These are phyloP conservation scores for Macrotis lagotis DNA, from an alignment of 2,113 vertebrate genomes.

Conservation along the genomic window DNA sequence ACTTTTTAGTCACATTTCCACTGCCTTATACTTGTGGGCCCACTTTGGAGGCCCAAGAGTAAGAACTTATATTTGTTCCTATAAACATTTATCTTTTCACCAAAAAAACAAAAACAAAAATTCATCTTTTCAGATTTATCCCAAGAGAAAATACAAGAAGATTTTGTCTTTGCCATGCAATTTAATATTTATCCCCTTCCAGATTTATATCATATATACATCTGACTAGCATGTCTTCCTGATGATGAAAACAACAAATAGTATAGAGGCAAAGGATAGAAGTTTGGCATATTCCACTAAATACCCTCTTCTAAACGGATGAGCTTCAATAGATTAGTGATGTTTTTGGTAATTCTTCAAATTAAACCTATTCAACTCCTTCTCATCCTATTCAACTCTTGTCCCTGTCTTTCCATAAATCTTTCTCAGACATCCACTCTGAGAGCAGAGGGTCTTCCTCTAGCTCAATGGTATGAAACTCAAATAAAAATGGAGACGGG, in stretches of 20 bases:
- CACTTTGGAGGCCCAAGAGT: not conserved
- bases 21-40: not conserved
- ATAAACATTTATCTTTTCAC: too few species aligned
- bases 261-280: not conserved
- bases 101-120: too few species aligned
- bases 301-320: not conserved
- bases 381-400: not conserved
- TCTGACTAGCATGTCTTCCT: not conserved
- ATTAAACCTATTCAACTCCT: not conserved
- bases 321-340: not conserved
- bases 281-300: not conserved
- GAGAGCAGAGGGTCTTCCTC: not conserved
- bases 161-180: not conserved
- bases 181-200: not conserved
- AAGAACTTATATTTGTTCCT: not conserved
- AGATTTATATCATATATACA: not conserved
- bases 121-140: not conserved
- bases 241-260: not conserved
- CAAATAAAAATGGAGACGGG: not conserved
- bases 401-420: not conserved
- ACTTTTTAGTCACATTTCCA: not conserved
- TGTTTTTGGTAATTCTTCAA: not conserved
- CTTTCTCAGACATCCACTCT: not conserved
- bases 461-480: not conserved
- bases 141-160: not conserved